A percentile compares a stretch with the other conserved stretches of the same genome.
These are phyloP conservation scores for Halocynthia roretzi DNA, from an alignment of 23 tunicate genomes.

Conservation along the genomic window DNA sequence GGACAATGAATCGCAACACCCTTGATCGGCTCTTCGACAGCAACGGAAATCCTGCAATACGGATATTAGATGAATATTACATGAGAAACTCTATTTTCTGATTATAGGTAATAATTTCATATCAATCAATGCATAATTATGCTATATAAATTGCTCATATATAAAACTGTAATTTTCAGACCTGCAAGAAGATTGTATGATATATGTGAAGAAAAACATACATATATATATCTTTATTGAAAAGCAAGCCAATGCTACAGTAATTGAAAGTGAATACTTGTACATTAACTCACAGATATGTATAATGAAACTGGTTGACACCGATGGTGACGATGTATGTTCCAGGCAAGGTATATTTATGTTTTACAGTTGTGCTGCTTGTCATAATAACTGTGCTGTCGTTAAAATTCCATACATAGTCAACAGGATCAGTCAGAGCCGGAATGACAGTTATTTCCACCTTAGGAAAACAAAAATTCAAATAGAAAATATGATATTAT, in stretches of 20 bases:
- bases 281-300: slow-evolving; percentile 13
- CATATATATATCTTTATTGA: slow-evolving; percentile 1
- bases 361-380: slow-evolving; percentile 12
- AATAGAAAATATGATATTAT: too few species aligned
- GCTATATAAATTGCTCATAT: too few species aligned
- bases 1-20: slow-evolving; percentile 8
- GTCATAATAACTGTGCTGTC: slow-evolving; percentile 20
- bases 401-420: slow-evolving; percentile 48
- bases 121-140: too few species aligned
- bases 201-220: too few species aligned
- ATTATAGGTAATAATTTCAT: background rate
- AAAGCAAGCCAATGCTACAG: background rate
- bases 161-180: too few species aligned
- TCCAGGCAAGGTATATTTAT: slow-evolving; percentile 39
- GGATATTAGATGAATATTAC: background rate
- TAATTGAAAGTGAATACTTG: background rate
- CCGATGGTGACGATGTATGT: slow-evolving; percentile 30
- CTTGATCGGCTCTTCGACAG: slow-evolving; percentile 12
- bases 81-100: background rate
- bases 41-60: background rate
- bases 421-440: slow-evolving; percentile 10
- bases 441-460: slow-evolving; percentile 16
- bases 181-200: too few species aligned
- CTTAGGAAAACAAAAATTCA: background rate
- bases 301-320: background rate